phyloP scores from a whole-genome alignment of 2,888 invertebrate genomes.

The Lasioglossum morio region DNA sequence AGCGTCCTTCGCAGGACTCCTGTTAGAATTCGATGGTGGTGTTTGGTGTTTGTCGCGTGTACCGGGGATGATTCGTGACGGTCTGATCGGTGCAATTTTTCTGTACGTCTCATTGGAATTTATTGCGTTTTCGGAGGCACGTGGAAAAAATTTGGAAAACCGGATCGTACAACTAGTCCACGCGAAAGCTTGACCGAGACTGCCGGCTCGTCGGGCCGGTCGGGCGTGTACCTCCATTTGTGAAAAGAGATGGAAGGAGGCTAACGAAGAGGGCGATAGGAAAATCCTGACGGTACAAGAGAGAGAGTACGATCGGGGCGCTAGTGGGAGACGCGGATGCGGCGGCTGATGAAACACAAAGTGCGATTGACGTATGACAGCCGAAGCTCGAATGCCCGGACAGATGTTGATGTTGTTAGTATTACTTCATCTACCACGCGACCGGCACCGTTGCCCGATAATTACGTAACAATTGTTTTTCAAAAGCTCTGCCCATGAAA shows the following conservation, averaged over 20 bases:
- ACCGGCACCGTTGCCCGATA: background rate
- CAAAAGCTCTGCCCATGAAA: background rate
- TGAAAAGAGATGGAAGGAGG: slow-evolving; percentile 16
- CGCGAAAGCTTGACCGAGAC: slow-evolving; percentile 42
- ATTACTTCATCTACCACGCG: slow-evolving; percentile 19
- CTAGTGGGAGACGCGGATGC: slow-evolving; percentile 42
- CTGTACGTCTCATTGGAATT: slow-evolving; percentile 32
- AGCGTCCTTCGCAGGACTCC: background rate
- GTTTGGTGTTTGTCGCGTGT: background rate
- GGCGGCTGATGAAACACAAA: slow-evolving; percentile 66
- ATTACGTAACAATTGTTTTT: slow-evolving; percentile 11
- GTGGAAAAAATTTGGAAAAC: slow-evolving; percentile 9
- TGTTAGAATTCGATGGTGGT: background rate
- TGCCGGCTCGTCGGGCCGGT: slow-evolving; percentile 32
- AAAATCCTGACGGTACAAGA: background rate
- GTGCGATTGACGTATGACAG: slow-evolving; percentile 56
- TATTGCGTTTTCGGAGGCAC: background rate
- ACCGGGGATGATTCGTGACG: background rate
- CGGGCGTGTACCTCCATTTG: slow-evolving; percentile 43
- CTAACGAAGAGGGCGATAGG: slow-evolving; percentile 2
- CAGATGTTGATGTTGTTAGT: background rate
- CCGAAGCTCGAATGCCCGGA: background rate
- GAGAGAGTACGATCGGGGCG: slow-evolving; percentile 8
- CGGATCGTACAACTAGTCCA: background rate
- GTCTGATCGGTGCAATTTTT: background rate